Evolutionary conservation across 2,888 invertebrate species (phyloP).

Genomic region (Ernsta delagoae): DNA sequence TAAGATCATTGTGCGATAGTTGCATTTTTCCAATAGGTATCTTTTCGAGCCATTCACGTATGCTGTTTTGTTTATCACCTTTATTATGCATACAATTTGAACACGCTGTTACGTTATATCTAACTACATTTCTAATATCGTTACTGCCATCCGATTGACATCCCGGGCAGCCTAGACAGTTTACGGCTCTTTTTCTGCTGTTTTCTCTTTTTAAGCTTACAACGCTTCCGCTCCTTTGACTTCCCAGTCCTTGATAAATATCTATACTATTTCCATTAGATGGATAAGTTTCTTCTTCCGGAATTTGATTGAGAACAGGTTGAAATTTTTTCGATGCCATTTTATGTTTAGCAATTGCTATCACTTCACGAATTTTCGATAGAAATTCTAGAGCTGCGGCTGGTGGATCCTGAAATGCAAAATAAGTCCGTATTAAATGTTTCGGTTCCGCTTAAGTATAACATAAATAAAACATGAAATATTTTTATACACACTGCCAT

Average conservation of each 20-base stretch:
- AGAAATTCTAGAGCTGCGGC: conserved; percentile 96
- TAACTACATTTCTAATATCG: conserved; percentile 68
- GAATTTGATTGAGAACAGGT: conserved; percentile 91
- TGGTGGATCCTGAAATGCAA: conserved; percentile 90
- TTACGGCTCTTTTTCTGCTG: conserved; percentile 80
- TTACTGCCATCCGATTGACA: conserved; percentile 74
- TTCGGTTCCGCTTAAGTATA: too few species aligned
- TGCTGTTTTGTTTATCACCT: conserved; percentile 90
- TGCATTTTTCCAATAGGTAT: conserved; percentile 82
- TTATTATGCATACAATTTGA: conserved; percentile 81
- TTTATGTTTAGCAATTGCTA: conserved; percentile 94
- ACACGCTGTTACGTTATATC: conserved; percentile 77
- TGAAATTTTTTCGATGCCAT: conserved; percentile 92
- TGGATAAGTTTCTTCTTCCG: conserved; percentile 89
- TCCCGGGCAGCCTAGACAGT: conserved; percentile 88
- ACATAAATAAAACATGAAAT: background rate
- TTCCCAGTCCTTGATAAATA: conserved; percentile 74
- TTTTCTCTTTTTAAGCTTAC: conserved; percentile 87
- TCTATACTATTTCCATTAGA: conserved; percentile 80
- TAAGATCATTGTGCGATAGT: conserved; percentile 57
- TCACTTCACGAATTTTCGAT: conserved; percentile 95
- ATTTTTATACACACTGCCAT: conserved; percentile 85
- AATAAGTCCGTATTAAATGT: background rate
- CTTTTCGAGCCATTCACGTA: conserved; percentile 90
- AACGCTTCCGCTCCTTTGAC: conserved; percentile 81